Evolutionary conservation across 2,797 vertebrate genomes (phyloP).

Genomic region (Cercopithecus petaurista): DNA sequence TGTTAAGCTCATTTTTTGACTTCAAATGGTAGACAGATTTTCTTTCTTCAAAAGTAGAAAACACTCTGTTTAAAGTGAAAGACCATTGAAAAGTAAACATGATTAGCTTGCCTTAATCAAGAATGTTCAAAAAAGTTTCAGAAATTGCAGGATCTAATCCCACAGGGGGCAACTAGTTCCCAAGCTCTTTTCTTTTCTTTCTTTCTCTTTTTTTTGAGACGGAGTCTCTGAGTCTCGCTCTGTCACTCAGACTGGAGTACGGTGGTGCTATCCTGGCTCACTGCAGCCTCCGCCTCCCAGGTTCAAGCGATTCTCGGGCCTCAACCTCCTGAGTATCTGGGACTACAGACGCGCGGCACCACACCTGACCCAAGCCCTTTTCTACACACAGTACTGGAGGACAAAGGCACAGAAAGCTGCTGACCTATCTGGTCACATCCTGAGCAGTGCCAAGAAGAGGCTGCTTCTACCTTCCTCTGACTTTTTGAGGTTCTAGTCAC

Average conservation of each 20-base stretch:
- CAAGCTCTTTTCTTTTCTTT: background rate
- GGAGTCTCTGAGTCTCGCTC: background rate
- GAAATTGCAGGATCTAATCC: background rate
- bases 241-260: background rate
- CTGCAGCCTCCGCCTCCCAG: background rate
- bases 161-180: background rate
- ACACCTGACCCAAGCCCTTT: background rate
- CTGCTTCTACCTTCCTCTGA: background rate
- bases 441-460: background rate
- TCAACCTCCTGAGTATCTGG: background rate
- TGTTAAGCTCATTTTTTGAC: slow-evolving; percentile 23
- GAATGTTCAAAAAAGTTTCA: slow-evolving; percentile 42
- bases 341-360: rapidly evolving
- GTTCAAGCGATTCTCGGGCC: background rate
- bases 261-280: background rate
- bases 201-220: background rate
- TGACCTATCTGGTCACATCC: background rate
- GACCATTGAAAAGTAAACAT: slow-evolving; percentile 17
- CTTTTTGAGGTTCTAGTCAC: slow-evolving; percentile 1
- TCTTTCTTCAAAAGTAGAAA: slow-evolving; percentile 30
- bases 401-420: background rate
- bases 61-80: background rate
- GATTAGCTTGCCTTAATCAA: background rate
- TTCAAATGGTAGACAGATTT: background rate
- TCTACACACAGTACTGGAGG: background rate